phyloP scores from a whole-genome alignment of 2,113 vertebrate genomes.

The Pluvianellus socialis region DNA sequence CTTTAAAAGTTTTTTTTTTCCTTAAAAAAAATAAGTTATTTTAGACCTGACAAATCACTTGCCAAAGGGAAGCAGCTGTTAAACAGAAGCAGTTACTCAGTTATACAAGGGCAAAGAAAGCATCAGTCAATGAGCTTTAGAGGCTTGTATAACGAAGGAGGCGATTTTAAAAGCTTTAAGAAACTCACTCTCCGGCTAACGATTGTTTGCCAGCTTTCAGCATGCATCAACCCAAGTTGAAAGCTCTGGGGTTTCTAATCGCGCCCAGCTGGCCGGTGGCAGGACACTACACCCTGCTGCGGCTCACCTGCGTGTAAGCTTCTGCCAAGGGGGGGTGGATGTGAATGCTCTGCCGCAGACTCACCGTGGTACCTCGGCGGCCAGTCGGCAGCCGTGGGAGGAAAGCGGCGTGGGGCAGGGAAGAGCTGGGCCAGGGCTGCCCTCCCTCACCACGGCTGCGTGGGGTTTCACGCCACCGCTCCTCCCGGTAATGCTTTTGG shows the following conservation, averaged over 20 bases:
- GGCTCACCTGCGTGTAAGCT: background rate
- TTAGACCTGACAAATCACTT: constrained; percentile 47
- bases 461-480: background rate
- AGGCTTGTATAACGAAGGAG: constrained; percentile 28
- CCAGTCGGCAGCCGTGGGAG: background rate
- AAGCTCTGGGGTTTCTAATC: background rate
- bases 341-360: background rate
- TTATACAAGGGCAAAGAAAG: constrained; percentile 28
- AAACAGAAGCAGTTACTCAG: constrained; percentile 49
- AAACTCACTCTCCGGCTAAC: background rate
- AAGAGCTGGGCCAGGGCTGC: background rate
- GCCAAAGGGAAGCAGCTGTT: constrained; percentile 57
- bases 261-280: background rate
- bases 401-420: background rate
- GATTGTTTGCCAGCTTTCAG: background rate
- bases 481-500: background rate
- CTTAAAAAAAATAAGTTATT: constrained; percentile 66
- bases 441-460: background rate
- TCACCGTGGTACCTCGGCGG: fast-evolving
- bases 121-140: constrained; percentile 11
- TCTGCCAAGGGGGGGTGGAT: background rate
- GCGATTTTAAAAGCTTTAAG: background rate
- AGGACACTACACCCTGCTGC: background rate
- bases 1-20: background rate
- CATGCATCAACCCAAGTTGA: background rate